phyloP scores from a whole-genome alignment of 1,140 invertebrate species.

The Diachasmimorpha longicaudata region DNA sequence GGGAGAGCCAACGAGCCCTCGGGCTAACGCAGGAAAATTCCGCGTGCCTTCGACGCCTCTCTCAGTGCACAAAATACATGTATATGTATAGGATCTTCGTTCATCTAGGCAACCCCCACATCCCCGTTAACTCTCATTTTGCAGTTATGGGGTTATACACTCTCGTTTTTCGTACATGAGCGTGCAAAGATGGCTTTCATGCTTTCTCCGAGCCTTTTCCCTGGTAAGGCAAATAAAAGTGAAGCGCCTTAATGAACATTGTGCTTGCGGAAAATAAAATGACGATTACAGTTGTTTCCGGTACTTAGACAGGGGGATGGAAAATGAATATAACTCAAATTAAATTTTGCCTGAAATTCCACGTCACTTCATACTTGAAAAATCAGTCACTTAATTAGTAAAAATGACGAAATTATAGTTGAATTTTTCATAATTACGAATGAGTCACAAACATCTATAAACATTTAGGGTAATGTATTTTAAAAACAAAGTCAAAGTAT shows the following conservation, averaged over 20 bases:
- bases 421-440: too few relatives aligned
- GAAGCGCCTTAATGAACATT: slow-evolving; percentile 25
- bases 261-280: slow-evolving; percentile 19
- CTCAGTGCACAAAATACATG: not conserved
- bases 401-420: too few relatives aligned
- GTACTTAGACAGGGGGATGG: not conserved
- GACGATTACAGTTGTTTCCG: slow-evolving; percentile 18
- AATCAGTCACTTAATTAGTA: too few relatives aligned
- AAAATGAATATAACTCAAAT: too few relatives aligned
- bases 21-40: slow-evolving; percentile 20
- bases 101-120: not conserved
- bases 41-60: not conserved
- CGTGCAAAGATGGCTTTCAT: slow-evolving; percentile 28
- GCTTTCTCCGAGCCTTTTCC: slow-evolving; percentile 9
- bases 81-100: not conserved
- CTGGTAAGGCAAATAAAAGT: slow-evolving; percentile 26
- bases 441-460: too few relatives aligned
- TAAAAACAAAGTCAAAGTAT: too few relatives aligned
- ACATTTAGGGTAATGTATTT: too few relatives aligned
- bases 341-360: too few relatives aligned
- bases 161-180: not conserved
- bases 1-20: not conserved
- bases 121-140: not conserved
- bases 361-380: too few relatives aligned
- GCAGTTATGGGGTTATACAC: not conserved